These are phyloP conservation scores for Cephus pygmeus DNA, from an alignment of 2,888 invertebrate species.

Conservation along the genomic window DNA sequence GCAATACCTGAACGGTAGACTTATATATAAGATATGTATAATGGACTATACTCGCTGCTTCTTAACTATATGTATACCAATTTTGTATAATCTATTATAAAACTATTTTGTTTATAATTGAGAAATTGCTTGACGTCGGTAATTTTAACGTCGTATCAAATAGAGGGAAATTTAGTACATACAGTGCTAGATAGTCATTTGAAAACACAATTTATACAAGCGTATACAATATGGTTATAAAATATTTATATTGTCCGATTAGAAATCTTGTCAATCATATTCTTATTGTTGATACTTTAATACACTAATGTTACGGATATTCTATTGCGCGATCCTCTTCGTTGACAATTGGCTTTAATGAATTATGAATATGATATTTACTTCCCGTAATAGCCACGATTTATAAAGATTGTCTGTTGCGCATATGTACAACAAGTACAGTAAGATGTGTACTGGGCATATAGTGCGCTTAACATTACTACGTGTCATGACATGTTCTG, in stretches of 20 bases:
- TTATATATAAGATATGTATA: background rate
- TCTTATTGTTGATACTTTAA: background rate
- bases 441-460: background rate
- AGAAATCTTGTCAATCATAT: background rate
- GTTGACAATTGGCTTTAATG: background rate
- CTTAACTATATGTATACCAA: background rate
- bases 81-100: background rate
- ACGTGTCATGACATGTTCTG: background rate
- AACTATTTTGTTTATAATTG: background rate
- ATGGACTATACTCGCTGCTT: background rate
- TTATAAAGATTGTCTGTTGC: background rate
- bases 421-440: background rate
- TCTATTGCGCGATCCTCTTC: background rate
- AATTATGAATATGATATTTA: background rate
- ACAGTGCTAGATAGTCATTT: background rate
- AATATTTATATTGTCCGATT: background rate
- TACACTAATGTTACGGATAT: background rate
- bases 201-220: background rate
- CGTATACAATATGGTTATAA: background rate
- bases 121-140: background rate
- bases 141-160: too few relatives aligned
- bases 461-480: background rate
- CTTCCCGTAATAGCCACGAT: background rate
- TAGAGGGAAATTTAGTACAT: too few relatives aligned
- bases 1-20: background rate